Evolutionary conservation across 2,888 invertebrate genomes (phyloP).

Genomic region (Volucella bombylans): DNA sequence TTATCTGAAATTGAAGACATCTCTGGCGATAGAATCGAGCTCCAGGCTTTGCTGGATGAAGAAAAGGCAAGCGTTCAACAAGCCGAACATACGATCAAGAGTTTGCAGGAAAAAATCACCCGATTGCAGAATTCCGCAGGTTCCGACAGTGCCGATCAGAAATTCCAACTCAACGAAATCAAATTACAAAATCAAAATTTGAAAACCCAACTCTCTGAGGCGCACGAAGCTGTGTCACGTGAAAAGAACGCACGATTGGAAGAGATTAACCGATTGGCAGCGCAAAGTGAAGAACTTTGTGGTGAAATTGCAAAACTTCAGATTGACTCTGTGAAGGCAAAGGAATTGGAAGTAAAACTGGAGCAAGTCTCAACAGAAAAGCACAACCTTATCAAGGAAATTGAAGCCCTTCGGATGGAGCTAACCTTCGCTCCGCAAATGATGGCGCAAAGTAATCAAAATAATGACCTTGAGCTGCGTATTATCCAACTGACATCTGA

Average conservation of each 20-base stretch:
- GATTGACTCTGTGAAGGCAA: constrained; percentile 36
- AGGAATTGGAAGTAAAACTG: constrained; percentile 47
- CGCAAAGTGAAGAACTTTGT: constrained; percentile 45
- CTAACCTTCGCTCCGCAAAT: constrained; percentile 31
- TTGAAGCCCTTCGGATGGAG: constrained; percentile 64
- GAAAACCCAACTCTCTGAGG: constrained; percentile 76
- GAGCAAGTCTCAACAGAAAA: constrained; percentile 62
- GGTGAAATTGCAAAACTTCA: constrained; percentile 55
- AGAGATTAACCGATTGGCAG: constrained; percentile 38
- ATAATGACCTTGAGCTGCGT: constrained; percentile 29
- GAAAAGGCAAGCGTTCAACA: constrained; percentile 81
- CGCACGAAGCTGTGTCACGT: constrained; percentile 58
- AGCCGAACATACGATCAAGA: constrained; percentile 77
- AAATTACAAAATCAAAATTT: constrained; percentile 76
- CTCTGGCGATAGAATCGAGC: constrained; percentile 85
- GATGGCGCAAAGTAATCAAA: neutral
- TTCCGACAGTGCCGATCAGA: constrained; percentile 75
- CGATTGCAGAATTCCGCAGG: constrained; percentile 74
- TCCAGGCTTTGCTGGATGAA: constrained; percentile 85
- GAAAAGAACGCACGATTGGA: constrained; percentile 56
- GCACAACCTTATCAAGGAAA: constrained; percentile 66
- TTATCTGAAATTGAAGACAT: constrained; percentile 84
- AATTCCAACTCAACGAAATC: constrained; percentile 77
- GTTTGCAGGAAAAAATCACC: constrained; percentile 77
- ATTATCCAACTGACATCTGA: constrained; percentile 25